Base-by-base conservation (phyloP, 2,888 invertebrate genomes). In the Schrankia costaestrigalis region DNA sequence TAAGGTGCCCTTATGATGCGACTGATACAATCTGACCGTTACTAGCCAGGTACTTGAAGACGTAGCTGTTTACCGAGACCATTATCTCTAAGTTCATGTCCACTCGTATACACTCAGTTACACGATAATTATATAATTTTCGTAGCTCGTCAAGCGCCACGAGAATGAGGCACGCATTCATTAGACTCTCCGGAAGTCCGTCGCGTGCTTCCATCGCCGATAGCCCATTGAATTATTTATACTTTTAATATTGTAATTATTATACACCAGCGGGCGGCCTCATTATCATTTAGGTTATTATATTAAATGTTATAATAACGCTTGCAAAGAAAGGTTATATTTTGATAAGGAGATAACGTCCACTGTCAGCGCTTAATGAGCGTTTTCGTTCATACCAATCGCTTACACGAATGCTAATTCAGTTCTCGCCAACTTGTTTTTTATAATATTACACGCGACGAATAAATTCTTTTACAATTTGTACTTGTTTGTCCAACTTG, bases 151-250 rank as follows among this genome's bases (percentile, higher is more conserved):
- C 71, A 74, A 74, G 71, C 71, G 74, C 69, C 70, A 46, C 64
- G 59, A 63, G 71, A 63, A 64, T 59, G 64, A 58, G 59, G 54
- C 61, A 63, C 66, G 78, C 71, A 79, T 79, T 83, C 73, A 80
- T 85, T 78, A 77, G 72, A 68, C 53, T 66, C 75, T 79, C 78
- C 85, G 85, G 86, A 85, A 85, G 83, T 80, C 44, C 71, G 72
- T 86, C 84, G 86, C 86, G 86, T 86, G 86, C 78, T 67, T 71
- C 69, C 68, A 76, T 58, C 71, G 73, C 67, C 78, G 79, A 84
- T 84, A 79, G 75, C 64, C 70, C 79, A 78, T 81, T 85, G 85
- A 84, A 87, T 87, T 85, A 87, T 87, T 86, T 86, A 86, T 85
- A 78, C 74, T 72, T 83, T 83, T 83, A 82, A 83, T 82, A 84